Base-by-base conservation (phyloP, 2,797 vertebrate genomes). In the Phataginus tetradactyla region DNA sequence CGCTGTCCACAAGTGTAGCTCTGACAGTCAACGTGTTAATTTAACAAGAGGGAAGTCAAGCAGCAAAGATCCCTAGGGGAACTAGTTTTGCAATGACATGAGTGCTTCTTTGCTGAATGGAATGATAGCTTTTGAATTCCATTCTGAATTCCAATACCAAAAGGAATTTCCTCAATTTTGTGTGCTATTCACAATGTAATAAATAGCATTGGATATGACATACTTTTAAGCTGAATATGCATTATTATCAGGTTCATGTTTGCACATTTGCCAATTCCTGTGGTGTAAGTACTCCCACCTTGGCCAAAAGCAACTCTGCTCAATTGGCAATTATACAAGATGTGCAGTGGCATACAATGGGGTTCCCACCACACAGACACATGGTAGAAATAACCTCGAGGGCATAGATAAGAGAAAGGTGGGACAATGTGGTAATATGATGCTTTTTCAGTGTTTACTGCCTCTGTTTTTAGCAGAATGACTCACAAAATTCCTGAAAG, bases 1-100 rank as follows among this genome's bases (percentile, higher is more conserved):
- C 8, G 25, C 69, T 4, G 17, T 5, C 29, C 69, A 29, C 69
- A 9, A 25, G 42, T 5, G 39, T 27, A 8, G 39, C 13, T 29
- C 25, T 45, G 75, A 59, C 11, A 45, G 2, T 18, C 14, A 42
- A 4, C 0, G 34, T 25, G 29, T 10, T 20, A 0, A 5, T 9
- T 5, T 34, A 37, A 25, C 6, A 29, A 57, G 69, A 42, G 57
- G 32, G 14, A 20, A 68, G 32, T 1, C 11, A 66, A 13, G 27
- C 29, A 3, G 3, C 39, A 12, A 51, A 4, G 74, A 39, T 64
- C 59, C 0, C 1, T 8, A 10, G 7, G 75, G 32, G 11, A 51
- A 20, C 39, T 25, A 8, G 17, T 10, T 9, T 4, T 1, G 34
- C 57, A 11, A 5, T 8, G 37, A 37, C 0, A 0, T 0, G 0